These are phyloP conservation scores for Ageneiosus marmoratus DNA, from an alignment of 2,113 vertebrate species.

Conservation along the genomic window DNA sequence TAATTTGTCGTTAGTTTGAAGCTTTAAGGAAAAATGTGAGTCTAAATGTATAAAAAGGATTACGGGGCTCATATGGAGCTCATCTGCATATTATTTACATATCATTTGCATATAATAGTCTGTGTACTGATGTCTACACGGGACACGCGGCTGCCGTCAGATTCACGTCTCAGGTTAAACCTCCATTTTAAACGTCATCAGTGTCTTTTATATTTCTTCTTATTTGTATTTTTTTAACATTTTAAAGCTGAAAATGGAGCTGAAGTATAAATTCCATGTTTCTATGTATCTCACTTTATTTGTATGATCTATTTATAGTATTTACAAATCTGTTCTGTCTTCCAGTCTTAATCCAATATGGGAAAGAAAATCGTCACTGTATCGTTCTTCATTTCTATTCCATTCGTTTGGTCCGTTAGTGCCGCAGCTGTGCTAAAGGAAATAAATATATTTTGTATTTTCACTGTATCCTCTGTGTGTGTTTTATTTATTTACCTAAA, in stretches of 20 bases:
- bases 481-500: too few relatives aligned
- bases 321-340: neutral
- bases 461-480: neutral
- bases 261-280: slow-evolving; percentile 49
- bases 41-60: neutral
- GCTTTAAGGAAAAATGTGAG: neutral
- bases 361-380: neutral
- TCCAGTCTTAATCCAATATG: neutral
- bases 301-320: neutral
- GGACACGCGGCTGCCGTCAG: neutral
- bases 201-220: slow-evolving; percentile 26
- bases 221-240: slow-evolving; percentile 50
- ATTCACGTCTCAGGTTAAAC: slow-evolving; percentile 5
- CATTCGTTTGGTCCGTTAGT: neutral
- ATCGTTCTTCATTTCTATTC: neutral
- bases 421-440: neutral
- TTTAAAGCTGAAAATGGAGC: slow-evolving; percentile 41
- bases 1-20: neutral
- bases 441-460: neutral
- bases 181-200: neutral
- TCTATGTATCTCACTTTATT: slow-evolving; percentile 43
- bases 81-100: neutral
- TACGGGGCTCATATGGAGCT: neutral
- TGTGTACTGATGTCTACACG: neutral
- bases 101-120: neutral